Conservation (phyloP, 2,113 vertebrate species). For the Suncus etruscus region DNA sequence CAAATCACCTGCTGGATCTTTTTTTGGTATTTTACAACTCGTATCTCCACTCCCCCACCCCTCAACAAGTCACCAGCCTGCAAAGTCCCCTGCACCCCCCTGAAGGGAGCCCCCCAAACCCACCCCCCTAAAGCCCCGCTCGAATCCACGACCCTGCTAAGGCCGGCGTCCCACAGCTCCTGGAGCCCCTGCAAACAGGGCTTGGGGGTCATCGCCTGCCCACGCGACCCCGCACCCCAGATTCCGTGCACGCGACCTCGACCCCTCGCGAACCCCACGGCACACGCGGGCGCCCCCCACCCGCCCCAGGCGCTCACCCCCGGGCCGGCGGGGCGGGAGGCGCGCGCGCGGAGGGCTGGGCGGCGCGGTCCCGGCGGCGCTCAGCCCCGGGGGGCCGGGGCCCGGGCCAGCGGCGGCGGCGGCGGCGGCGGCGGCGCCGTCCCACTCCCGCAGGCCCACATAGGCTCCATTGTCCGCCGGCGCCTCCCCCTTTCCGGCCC, state of each 20-base stretch:
- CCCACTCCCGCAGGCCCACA: conserved; percentile 89
- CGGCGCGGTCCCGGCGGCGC: conserved; percentile 63
- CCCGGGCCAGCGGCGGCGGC: conserved; percentile 81
- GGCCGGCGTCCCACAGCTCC: not conserved
- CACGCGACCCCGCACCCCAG: not conserved
- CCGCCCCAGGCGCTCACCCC: conserved; percentile 65
- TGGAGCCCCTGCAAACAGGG: conserved; percentile 20
- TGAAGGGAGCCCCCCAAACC: not conserved
- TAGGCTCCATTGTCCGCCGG: conserved; percentile 90
- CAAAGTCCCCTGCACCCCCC: conserved; percentile 30
- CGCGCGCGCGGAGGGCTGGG: conserved; percentile 30
- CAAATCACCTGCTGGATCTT: conserved; percentile 75
- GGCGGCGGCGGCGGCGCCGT: conserved; percentile 85
- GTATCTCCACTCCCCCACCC: conserved; percentile 34
- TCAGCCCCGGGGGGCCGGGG: conserved; percentile 83
- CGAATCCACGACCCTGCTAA: not conserved
- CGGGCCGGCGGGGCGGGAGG: conserved; percentile 54
- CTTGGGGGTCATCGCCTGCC: conserved; percentile 59
- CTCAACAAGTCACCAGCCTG: conserved; percentile 79
- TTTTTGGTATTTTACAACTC: not conserved
- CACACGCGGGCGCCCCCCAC: conserved; percentile 26
- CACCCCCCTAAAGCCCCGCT: conserved; percentile 7
- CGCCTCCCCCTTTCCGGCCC: conserved; percentile 83
- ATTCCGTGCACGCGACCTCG: not conserved
- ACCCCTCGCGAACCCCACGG: conserved; percentile 41